These are phyloP conservation scores for Cynaeus angustus DNA, from an alignment of 2,888 invertebrate genomes.

Conservation along the genomic window DNA sequence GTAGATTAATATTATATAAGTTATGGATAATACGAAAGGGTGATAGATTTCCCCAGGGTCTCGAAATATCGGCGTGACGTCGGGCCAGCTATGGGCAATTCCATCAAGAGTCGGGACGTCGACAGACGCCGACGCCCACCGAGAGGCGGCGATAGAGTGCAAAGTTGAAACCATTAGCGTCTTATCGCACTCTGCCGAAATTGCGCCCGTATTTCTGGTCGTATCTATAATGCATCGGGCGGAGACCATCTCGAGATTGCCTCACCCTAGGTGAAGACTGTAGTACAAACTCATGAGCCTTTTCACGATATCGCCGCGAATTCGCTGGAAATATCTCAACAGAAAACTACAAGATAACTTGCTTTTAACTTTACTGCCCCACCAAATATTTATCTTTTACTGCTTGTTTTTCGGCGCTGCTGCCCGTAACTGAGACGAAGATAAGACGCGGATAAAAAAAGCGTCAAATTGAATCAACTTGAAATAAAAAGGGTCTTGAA, in stretches of 20 bases:
- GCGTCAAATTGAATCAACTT: conserved; percentile 5
- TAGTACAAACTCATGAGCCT: conserved; percentile 54
- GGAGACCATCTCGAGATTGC: conserved; percentile 66
- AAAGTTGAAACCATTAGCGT: conserved; percentile 77
- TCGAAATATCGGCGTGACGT: conserved; percentile 51
- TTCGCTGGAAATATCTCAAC: conserved; percentile 58
- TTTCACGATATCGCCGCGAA: conserved; percentile 60
- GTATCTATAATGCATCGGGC: conserved; percentile 72
- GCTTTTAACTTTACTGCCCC: conserved; percentile 52
- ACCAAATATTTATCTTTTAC: conserved; percentile 50
- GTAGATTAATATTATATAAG: conserved; percentile 73
- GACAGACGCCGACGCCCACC: conserved; percentile 59
- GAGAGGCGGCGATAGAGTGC: conserved; percentile 73
- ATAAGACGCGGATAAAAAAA: conserved; percentile 13
- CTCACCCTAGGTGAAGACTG: conserved; percentile 63
- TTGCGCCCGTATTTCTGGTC: conserved; percentile 73
- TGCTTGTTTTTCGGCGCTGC: conserved; percentile 47
- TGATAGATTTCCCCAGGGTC: conserved; percentile 71
- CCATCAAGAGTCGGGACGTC: conserved; percentile 57
- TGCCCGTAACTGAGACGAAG: conserved; percentile 14
- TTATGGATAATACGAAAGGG: conserved; percentile 72
- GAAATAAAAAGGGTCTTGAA: too few species aligned
- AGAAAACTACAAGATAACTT: conserved; percentile 54
- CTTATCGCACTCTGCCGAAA: conserved; percentile 73
- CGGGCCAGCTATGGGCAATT: conserved; percentile 52